phyloP scores from a whole-genome alignment of 2,888 invertebrate genomes.

The Furcula furcula region DNA sequence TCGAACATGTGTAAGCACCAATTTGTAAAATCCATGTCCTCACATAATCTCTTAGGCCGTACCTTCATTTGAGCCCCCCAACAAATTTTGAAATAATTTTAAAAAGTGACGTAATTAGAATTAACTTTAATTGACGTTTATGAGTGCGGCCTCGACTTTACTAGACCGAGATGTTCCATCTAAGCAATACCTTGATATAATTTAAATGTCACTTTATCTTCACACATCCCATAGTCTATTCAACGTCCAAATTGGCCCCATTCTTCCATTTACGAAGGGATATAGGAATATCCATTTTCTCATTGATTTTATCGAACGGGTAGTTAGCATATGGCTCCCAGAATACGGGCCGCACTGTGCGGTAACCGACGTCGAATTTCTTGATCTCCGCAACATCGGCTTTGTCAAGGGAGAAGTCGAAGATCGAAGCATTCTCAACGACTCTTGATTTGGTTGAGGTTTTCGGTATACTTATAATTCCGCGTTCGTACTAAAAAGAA shows the following conservation, averaged over 20 bases:
- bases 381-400: constrained; percentile 42
- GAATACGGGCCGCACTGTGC: constrained; percentile 42
- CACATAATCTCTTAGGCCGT: too few species aligned
- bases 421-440: constrained; percentile 60
- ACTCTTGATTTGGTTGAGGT: constrained; percentile 49
- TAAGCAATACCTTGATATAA: too few species aligned
- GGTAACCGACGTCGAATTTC: constrained; percentile 52
- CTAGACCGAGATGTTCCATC: too few species aligned
- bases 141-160: too few species aligned
- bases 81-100: too few species aligned
- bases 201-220: too few species aligned
- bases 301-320: constrained; percentile 20
- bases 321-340: constrained; percentile 28
- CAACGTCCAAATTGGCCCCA: constrained; percentile 24
- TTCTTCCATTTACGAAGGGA: constrained; percentile 19
- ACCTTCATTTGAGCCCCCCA: too few species aligned
- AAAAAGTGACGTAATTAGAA: too few species aligned
- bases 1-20: too few species aligned
- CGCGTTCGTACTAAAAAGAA: constrained; percentile 52
- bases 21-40: too few species aligned
- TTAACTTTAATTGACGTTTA: too few species aligned
- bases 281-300: constrained; percentile 12
- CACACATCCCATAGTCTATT: too few species aligned
- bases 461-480: constrained; percentile 55
- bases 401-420: constrained; percentile 53